Percentiles rank a stretch among this genome's conserved stretches.
These are phyloP conservation scores for Meandrina meandrites DNA, from an alignment of 92 coral and sea anemone genomes.

Conservation along the genomic window DNA sequence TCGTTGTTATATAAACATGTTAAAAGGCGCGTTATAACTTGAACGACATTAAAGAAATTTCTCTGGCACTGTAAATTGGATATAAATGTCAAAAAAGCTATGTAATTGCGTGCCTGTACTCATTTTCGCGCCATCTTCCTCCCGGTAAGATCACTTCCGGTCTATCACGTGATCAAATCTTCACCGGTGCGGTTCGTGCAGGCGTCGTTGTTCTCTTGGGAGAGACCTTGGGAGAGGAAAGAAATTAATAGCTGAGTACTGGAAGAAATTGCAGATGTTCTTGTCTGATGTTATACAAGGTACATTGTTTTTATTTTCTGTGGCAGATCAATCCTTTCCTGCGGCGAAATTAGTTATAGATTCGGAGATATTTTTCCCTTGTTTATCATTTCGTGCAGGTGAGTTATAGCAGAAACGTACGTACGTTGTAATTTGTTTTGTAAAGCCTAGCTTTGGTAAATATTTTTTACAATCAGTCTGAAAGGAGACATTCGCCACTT, in stretches of 20 bases:
- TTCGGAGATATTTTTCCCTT: background rate
- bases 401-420: too few species aligned
- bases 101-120: too few species aligned
- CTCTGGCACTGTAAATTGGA: too few species aligned
- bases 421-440: too few species aligned
- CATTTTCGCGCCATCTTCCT: background rate
- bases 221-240: background rate
- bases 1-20: too few species aligned
- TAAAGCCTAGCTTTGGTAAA: too few species aligned
- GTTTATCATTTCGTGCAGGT: background rate
- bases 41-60: too few species aligned
- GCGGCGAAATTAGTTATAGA: background rate
- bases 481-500: too few species aligned
- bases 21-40: too few species aligned
- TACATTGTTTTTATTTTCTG: background rate
- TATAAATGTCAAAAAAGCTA: too few species aligned
- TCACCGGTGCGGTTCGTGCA: background rate
- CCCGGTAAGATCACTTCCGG: background rate
- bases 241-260: background rate
- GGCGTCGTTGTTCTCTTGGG: background rate
- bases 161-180: conserved; percentile 13
- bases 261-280: background rate
- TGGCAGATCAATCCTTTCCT: background rate
- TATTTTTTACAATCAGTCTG: too few species aligned
- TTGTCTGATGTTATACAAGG: background rate